Base-by-base conservation (phyloP, 2,113 vertebrate species). In the Mormyrus lacerda region DNA sequence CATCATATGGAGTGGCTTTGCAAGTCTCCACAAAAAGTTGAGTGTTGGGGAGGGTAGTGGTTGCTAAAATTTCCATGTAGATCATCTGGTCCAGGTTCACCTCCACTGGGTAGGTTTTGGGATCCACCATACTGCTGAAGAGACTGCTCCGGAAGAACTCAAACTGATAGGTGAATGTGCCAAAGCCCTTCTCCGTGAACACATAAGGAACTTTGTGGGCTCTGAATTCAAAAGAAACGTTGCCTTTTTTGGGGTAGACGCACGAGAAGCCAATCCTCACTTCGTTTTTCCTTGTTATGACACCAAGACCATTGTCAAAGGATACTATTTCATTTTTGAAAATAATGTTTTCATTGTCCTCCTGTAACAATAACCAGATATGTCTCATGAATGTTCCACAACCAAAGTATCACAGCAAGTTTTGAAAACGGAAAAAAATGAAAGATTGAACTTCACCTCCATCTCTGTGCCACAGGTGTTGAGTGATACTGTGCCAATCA, bases 11-110 rank as follows among this genome's bases (percentile, higher is more conserved):
- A 0, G 95, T 86, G 17, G 95, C 95, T 21, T 84, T 92, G 93
- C 96, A 96, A 58, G 95, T 95, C 90, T 95, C 94, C 58, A 96
- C 93, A 88, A 96, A 96, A 89, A 96, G 91, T 91, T 93, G 90
- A 0, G 94, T 95, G 91, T 93, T 93, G 85, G 91, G 91, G 90
- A 95, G 1, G 0, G 92, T 51, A 9, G 93, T 87, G 0, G 91
- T 79, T 3, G 94, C 94, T 2, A 95, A 88, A 0, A 95, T 93
- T 91, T 93, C 31, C 93, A 96, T 94, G 92, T 91, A 95, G 6
- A 96, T 93, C 89, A 82, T 88, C 1, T 90, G 88, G 4, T 92
- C 90, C 0, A 95, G 4, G 0, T 89, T 61, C 1, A 91, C 94
- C 85, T 92, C 93, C 82, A 95, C 88, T 0, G 96, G 95, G 91